These are phyloP conservation scores for Myotis planiceps DNA, from an alignment of 2,797 vertebrate species.

Conservation along the genomic window DNA sequence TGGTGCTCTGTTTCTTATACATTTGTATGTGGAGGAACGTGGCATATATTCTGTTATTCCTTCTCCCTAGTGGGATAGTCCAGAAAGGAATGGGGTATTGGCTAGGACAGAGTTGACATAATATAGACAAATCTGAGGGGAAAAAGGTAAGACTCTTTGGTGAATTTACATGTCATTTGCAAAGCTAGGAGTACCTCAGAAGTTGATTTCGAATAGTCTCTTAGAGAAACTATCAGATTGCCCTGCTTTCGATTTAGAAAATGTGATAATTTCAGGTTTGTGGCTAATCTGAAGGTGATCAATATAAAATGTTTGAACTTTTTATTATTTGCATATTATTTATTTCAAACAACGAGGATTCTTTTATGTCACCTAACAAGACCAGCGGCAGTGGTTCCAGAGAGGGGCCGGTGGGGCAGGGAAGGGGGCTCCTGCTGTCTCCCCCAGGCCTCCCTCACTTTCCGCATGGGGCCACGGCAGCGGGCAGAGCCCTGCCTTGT, in stretches of 20 bases:
- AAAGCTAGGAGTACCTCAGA: not conserved
- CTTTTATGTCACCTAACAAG: not conserved
- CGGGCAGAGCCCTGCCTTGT: not conserved
- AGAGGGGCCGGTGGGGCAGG: not conserved
- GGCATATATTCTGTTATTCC: not conserved
- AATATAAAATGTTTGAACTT: not conserved
- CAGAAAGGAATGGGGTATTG: not conserved
- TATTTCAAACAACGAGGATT: not conserved
- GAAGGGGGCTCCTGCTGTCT: not conserved
- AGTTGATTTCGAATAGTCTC: not conserved
- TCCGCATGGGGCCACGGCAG: not conserved
- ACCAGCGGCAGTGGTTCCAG: not conserved
- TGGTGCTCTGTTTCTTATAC: not conserved
- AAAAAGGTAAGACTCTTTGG: not conserved
- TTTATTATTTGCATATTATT: not conserved
- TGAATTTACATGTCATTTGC: not conserved
- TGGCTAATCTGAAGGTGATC: not conserved
- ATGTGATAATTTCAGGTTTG: not conserved
- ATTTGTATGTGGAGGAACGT: not conserved
- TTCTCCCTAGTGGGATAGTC: not conserved
- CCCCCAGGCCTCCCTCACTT: not conserved
- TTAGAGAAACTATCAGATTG: not conserved
- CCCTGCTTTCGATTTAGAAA: constrained; percentile 3
- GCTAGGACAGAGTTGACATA: not conserved
- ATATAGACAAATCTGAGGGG: not conserved